These are phyloP conservation scores for Magallana angulata DNA, from an alignment of 1,140 invertebrate species.

Conservation along the genomic window DNA sequence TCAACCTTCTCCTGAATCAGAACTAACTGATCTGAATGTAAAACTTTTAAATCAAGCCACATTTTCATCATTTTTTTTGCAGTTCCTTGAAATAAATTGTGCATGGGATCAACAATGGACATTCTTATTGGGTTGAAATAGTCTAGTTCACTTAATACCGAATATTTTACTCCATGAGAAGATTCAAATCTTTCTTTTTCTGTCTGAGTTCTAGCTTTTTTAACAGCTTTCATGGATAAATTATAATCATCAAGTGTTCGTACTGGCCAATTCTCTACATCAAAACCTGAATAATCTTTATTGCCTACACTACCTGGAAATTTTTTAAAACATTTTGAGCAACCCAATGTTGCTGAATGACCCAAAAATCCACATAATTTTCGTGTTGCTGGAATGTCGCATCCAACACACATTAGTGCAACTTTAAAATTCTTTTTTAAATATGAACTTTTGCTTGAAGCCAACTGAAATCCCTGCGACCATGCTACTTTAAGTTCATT, in stretches of 20 bases:
- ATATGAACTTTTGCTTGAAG: neutral
- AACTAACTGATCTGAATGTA: conserved; percentile 27
- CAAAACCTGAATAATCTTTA: conserved; percentile 47
- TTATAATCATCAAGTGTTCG: conserved; percentile 13
- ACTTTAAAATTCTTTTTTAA: conserved; percentile 19
- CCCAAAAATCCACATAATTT: conserved; percentile 59
- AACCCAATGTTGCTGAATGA: conserved; percentile 50
- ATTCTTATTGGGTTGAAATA: conserved; percentile 56
- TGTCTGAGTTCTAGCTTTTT: conserved; percentile 39
- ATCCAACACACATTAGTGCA: conserved; percentile 52
- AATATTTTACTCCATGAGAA: conserved; percentile 18
- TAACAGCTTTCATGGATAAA: neutral
- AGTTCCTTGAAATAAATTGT: conserved; percentile 43
- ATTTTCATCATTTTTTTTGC: conserved; percentile 43
- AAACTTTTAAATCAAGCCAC: conserved; percentile 8
- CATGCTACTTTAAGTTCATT: conserved; percentile 47
- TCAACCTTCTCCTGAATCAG: conserved; percentile 35
- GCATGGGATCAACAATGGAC: conserved; percentile 55
- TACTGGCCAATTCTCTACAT: neutral
- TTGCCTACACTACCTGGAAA: conserved; percentile 39
- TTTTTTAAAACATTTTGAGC: conserved; percentile 48
- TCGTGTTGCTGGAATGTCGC: conserved; percentile 57
- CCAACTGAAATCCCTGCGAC: conserved; percentile 40
- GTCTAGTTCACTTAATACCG: conserved; percentile 23
- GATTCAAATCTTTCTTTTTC: conserved; percentile 39